Evolutionary conservation across 2,113 vertebrate genomes (phyloP), one percentile per base, ranked within the genome.

Genomic region (Ceratotherium simum): DNA sequence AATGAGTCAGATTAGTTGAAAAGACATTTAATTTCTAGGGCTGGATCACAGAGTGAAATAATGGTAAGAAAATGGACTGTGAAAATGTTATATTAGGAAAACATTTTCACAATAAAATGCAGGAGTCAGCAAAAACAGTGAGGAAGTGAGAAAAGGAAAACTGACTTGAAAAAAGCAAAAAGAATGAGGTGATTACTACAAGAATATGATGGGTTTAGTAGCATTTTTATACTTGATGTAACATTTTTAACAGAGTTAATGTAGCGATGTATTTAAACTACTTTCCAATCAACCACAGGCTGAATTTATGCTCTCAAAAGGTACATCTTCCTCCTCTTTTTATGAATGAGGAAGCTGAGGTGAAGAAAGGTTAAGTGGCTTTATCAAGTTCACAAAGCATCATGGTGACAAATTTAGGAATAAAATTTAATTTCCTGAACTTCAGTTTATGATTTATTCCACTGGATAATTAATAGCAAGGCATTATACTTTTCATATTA

Each of bases 401-500:
- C 76, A 64, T 81, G 36, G 76, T 97, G 72, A 97, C 95, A 97
- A 97, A 98, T 95, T 90, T 86, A 93, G 81, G 62, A 96, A 95
- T 97, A 96, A 96, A 95, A 97, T 97, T 96, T 95, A 97, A 98
- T 97, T 98, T 96, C 60, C 88, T 96, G 94, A 94, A 79, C 82
- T 95, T 92, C 88, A 91, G 39, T 93, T 90, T 94, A 46, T 97
- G 94, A 97, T 97, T 98, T 97, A 96, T 78, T 97, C 81, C n/a
- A 85, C 81, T 82, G 82, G 93, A 89, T 98, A 97, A 97, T 98
- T 97, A 97, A 97, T 95, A 97, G 90, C 65, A 92, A 95, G 54
- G 62, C 84, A 95, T 60, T 51, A 60, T 91, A 92, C 85, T 96
- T 97, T 97, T 97, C 95, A 48, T 97, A 96, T 93, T 97, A 97